Evolutionary conservation across 2,113 vertebrate genomes (phyloP).

Genomic region (Python bivittatus): DNA sequence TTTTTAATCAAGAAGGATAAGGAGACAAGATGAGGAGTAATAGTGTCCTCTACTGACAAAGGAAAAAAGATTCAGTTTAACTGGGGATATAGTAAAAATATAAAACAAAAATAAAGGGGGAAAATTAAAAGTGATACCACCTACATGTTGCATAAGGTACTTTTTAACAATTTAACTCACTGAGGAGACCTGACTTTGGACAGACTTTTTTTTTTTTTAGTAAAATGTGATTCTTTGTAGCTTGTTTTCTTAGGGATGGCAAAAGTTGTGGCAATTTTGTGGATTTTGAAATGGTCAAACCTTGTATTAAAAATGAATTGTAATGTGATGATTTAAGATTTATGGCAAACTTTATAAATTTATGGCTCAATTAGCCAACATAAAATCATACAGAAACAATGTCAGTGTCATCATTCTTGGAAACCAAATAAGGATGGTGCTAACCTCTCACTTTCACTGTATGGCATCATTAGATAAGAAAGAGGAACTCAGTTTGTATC

Average conservation of each 20-base stretch:
- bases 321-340: not conserved
- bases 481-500: slow-evolving; percentile 48
- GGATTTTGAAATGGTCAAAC: not conserved
- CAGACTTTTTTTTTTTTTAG: not conserved
- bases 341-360: not conserved
- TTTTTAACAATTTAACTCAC: not conserved
- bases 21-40: not conserved
- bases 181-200: not conserved
- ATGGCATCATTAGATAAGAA: slow-evolving; percentile 52
- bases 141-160: not conserved
- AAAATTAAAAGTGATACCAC: not conserved
- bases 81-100: not conserved
- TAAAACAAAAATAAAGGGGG: not conserved
- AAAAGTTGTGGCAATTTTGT: not conserved
- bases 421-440: slow-evolving; percentile 32
- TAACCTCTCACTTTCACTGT: slow-evolving; percentile 23
- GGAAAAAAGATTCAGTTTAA: not conserved
- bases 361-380: slow-evolving; percentile 34
- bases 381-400: slow-evolving; percentile 38
- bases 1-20: not conserved
- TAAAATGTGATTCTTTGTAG: not conserved
- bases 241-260: not conserved
- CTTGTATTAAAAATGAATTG: not conserved
- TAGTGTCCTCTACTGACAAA: not conserved
- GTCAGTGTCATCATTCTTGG: slow-evolving; percentile 41